Base-by-base conservation (phyloP, 2,888 invertebrate species). In the Eupithecia exiguata region DNA sequence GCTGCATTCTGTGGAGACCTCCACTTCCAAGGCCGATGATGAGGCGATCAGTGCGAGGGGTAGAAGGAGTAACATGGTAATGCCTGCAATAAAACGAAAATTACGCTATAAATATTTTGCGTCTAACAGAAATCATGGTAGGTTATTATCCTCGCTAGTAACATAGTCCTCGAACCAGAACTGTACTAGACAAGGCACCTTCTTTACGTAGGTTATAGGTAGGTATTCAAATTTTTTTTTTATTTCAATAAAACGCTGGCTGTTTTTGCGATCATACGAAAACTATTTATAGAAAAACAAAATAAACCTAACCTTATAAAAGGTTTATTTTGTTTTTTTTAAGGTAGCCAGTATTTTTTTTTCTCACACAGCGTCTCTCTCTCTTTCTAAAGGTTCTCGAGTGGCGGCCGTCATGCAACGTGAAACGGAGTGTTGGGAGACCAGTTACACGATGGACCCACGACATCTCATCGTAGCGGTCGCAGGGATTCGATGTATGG, bases 11-110 rank as follows among this genome's bases (percentile, higher is more conserved):
- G 70, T 69, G 30, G 78, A 21, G 18, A 75, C 70, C 68, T 70
- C 80, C 21, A 79, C 76, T 4, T 82, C 82, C 3, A 83, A 76
- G 1, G 85, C 72, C 2, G 83, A 79, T n/a, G 80, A 83, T 1
- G 83, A 74, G 2, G 83, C 80, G 30, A 84, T 77, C 70, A 78
- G 71, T 40, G 85, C 68, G 25, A 90, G 72, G 3, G 89, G 68
- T n/a, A 76, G 68, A 3, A 86, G 70, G 30, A 84, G 65, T 76
- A 89, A 79, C 89, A 91, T 90, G 71, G 63, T 81, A 67, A 30
- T 73, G 72, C 79, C 86, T 87, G 87, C 12, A 85, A 87, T 3
- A 72, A 58, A 65, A 68, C 16, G 0, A 66, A 38, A 40, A 6
- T 30, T 18, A 9, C 49, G n/a, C 21, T 3, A 14, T 18, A 5